Evolutionary conservation across 2,797 vertebrate species (phyloP).

Genomic region (Avahi laniger): DNA sequence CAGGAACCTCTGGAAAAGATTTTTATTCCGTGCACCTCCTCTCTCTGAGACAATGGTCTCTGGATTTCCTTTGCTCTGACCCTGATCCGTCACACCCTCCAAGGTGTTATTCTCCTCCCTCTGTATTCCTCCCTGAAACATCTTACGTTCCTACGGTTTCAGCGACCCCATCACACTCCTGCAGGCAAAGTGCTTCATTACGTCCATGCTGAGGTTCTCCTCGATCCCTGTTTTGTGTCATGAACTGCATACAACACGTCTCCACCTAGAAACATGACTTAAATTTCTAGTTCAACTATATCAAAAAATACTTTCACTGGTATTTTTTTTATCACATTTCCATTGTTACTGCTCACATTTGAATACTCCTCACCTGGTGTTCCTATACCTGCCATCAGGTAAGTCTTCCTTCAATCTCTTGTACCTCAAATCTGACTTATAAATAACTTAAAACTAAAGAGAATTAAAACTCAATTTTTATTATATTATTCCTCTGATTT

Average conservation of each 20-base stretch:
- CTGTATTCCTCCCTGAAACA: accelerated
- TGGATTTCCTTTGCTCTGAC: not conserved
- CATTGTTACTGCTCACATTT: not conserved
- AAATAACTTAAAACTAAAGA: conserved; percentile 2
- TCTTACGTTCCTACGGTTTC: not conserved
- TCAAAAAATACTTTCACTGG: not conserved
- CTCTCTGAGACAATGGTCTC: not conserved
- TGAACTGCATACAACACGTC: not conserved
- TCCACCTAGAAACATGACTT: not conserved
- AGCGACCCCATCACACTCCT: not conserved
- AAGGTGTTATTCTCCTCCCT: not conserved
- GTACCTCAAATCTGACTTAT: not conserved
- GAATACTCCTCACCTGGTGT: not conserved
- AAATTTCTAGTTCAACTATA: not conserved
- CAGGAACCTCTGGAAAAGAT: not conserved
- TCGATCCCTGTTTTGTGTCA: not conserved
- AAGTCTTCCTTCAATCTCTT: not conserved
- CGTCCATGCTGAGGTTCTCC: not conserved
- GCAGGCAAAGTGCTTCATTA: not conserved
- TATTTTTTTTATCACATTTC: not conserved
- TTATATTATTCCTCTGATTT: not conserved
- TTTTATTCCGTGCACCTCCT: not conserved
- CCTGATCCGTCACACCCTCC: not conserved
- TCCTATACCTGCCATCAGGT: not conserved
- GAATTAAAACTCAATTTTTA: not conserved